These are phyloP conservation scores for Cassiopea andromeda DNA, from an alignment of 30 jellyfish, hydroid and myxozoan genomes.

Conservation along the genomic window DNA sequence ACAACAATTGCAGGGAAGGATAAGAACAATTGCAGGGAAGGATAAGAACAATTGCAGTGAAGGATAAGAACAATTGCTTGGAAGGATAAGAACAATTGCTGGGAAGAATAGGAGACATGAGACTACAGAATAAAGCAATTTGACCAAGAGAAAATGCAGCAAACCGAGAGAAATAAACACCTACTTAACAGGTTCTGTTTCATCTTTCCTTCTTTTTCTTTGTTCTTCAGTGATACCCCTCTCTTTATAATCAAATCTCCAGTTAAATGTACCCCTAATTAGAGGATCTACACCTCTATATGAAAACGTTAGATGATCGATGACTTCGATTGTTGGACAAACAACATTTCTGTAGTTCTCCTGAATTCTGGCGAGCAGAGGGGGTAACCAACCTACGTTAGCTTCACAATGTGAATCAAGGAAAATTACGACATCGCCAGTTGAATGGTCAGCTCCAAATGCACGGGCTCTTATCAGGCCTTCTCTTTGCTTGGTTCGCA, in stretches of 20 bases:
- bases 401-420: constrained; percentile 99
- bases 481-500: constrained; percentile 90
- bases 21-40: no score
- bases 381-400: constrained; percentile 98
- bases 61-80: no score
- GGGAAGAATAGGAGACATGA: no score
- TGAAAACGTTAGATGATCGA: constrained; percentile 89
- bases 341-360: constrained; percentile 81
- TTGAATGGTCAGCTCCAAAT: constrained; percentile 96
- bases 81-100: no score
- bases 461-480: constrained; percentile 98
- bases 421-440: constrained; percentile 92
- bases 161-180: not conserved
- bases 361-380: constrained; percentile 80
- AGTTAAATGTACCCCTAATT: constrained; percentile 96
- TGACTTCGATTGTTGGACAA: constrained; percentile 96
- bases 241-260: constrained; percentile 99
- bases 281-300: constrained; percentile 94
- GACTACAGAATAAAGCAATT: no score
- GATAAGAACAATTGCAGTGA: no score
- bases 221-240: constrained; percentile 87
- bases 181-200: constrained; percentile 93
- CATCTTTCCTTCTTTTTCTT: constrained; percentile 69
- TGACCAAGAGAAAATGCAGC: no score
- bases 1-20: no score